Base-by-base conservation (phyloP, 2,888 invertebrate species). In the Diadegma fenestrale region DNA sequence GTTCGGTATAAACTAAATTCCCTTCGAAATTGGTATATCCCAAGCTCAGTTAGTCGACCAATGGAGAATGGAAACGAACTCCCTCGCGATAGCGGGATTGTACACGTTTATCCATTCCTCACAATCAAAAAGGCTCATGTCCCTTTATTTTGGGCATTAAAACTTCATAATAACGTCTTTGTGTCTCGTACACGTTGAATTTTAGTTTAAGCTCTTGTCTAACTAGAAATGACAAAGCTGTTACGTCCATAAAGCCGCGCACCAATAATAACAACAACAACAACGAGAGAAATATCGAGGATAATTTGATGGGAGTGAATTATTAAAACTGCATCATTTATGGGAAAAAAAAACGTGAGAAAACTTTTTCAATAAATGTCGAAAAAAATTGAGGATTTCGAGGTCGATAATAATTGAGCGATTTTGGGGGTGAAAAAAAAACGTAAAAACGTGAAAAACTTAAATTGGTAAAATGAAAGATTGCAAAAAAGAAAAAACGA, bases 1-100 rank as follows among this genome's bases (percentile, higher is more conserved):
- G 87, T 87, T 88, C 89, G 82, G 54, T 84, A 88, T 88, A 90
- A 92, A 92, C 90, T 89, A 89, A 91, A 92, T 92, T 91, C 88
- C 88, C 80, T 82, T 88, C 88, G 41, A 90, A 92, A 92, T 92
- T 91, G 91, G 89, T 87, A 87, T 88, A 90, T 88, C 87, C 87
- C 72, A n/a, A 51, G 48, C 86, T 80, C 82, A 88, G 87, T 88
- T 89, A 88, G 82, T 78, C 86, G 82, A 84, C 84, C 84, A 86
- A 88, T 88, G 87, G 88, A 89, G 87, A 91, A 90, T 89, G 80
- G 72, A 75, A 75, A 58, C 66, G 71, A 81, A 72, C 41, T 26
- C 63, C 48, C 66, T 51, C 37, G 33, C 51, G 33, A 37, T 30
- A 30, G 33, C n/a, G n/a, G 22, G 19, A 51, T 37, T 33, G n/a